phyloP scores from a whole-genome alignment of 2,888 invertebrate species.

The Thera obeliscata region DNA sequence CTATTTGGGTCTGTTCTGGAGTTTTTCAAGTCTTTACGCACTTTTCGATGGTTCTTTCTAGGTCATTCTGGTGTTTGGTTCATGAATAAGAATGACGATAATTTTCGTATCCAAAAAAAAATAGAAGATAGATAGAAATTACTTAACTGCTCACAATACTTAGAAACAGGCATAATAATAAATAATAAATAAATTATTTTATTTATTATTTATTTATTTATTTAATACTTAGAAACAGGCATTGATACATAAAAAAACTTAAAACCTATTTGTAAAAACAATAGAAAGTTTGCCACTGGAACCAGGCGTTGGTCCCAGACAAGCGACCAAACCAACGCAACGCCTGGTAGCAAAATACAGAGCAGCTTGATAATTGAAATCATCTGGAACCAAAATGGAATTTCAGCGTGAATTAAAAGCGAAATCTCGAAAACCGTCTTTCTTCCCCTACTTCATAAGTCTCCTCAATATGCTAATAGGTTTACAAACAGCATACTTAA shows the following conservation, averaged over 20 bases:
- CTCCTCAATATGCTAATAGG: conserved; percentile 59
- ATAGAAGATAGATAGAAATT: too few species aligned
- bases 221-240: too few species aligned
- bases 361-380: not conserved
- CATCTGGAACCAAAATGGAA: conserved; percentile 16
- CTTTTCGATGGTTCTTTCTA: not conserved
- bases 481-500: conserved; percentile 55
- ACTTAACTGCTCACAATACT: too few species aligned
- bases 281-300: too few species aligned
- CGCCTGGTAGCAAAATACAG: not conserved
- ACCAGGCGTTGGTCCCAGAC: too few species aligned
- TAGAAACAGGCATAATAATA: too few species aligned
- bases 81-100: not conserved
- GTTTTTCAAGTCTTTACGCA: conserved; percentile 6
- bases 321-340: too few species aligned
- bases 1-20: conserved; percentile 13
- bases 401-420: conserved; percentile 15
- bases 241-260: too few species aligned
- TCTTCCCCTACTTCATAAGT: conserved; percentile 30
- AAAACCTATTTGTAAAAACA: too few species aligned
- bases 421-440: conserved; percentile 17
- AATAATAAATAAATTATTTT: too few species aligned
- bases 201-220: too few species aligned
- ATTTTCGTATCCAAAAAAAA: not conserved
- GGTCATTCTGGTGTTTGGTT: not conserved